Percentiles rank a stretch among this genome's conserved stretches.
These are phyloP conservation scores for Luffia ferchaultella DNA, from an alignment of 2,888 invertebrate genomes.

Conservation along the genomic window DNA sequence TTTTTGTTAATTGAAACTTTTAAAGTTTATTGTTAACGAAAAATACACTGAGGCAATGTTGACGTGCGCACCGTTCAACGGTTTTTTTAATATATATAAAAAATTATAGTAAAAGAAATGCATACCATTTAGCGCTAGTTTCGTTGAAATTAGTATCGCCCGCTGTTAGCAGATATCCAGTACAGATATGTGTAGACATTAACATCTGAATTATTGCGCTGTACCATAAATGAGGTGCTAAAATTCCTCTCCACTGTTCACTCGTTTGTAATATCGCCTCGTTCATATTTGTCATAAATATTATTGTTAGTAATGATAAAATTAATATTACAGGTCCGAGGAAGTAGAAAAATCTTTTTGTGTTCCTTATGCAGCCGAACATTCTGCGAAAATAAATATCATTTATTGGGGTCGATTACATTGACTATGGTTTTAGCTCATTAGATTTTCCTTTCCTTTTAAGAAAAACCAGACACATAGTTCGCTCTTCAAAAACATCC, in stretches of 20 bases:
- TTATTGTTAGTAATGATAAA: slow-evolving; percentile 23
- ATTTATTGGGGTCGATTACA: no score
- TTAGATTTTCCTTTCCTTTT: no score
- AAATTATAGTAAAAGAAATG: no score
- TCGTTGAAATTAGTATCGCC: slow-evolving; percentile 39
- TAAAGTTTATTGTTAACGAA: no score
- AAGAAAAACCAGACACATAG: no score
- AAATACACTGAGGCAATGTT: no score
- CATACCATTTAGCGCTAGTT: slow-evolving; percentile 44
- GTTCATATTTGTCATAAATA: slow-evolving; percentile 23
- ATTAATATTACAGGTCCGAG: slow-evolving; percentile 28
- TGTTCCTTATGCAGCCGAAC: slow-evolving; percentile 39
- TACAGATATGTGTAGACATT: slow-evolving; percentile 37
- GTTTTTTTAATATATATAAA: no score
- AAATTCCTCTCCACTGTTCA: slow-evolving; percentile 28
- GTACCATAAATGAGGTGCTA: slow-evolving; percentile 37
- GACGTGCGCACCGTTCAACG: no score
- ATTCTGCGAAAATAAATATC: slow-evolving; percentile 38
- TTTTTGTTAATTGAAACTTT: no score
- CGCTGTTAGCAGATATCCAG: slow-evolving; percentile 40
- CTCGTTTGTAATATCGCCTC: no score
- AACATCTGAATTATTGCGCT: slow-evolving; percentile 37
- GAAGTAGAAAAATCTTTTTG: slow-evolving; percentile 39
- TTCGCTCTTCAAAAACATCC: no score
- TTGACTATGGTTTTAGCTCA: no score